These are phyloP conservation scores for Thymelicus acteon DNA, from an alignment of 2,888 invertebrate genomes.

Conservation along the genomic window DNA sequence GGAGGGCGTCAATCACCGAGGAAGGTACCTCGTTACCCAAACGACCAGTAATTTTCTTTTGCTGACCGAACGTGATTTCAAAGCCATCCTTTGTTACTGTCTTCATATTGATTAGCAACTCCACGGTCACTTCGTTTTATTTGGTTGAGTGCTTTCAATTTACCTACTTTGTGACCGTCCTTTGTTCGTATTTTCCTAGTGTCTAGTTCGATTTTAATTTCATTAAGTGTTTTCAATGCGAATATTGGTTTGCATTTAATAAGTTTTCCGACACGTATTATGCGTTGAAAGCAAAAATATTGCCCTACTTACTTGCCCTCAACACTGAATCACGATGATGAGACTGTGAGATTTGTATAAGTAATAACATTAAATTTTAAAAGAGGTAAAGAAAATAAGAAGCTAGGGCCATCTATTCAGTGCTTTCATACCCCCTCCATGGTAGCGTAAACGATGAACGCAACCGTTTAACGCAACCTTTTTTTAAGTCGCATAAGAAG, in stretches of 20 bases:
- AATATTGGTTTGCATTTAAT: conserved; percentile 10
- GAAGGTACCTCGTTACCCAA: conserved; percentile 71
- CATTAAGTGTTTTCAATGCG: conserved; percentile 19
- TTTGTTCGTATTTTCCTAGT: conserved; percentile 24
- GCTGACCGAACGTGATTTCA: conserved; percentile 75
- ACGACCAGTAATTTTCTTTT: conserved; percentile 77
- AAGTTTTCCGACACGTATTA: background rate
- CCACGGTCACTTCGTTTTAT: conserved; percentile 42
- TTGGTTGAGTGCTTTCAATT: conserved; percentile 38
- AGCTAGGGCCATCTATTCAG: too few species aligned
- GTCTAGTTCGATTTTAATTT: conserved; percentile 24
- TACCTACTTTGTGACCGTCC: conserved; percentile 35
- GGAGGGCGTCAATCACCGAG: conserved; percentile 69
- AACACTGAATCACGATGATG: too few species aligned
- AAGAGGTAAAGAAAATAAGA: too few species aligned
- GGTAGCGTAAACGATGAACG: too few species aligned
- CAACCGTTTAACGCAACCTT: too few species aligned
- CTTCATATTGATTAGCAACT: conserved; percentile 52
- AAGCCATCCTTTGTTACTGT: conserved; percentile 56
- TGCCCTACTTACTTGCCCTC: too few species aligned
- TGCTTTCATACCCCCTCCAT: too few species aligned
- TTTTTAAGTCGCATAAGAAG: too few species aligned
- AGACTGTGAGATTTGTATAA: too few species aligned
- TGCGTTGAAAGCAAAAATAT: background rate
- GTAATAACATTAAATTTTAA: too few species aligned